Evolutionary conservation across 1,140 invertebrate genomes (phyloP).

Genomic region (Temnothorax longispinosus): DNA sequence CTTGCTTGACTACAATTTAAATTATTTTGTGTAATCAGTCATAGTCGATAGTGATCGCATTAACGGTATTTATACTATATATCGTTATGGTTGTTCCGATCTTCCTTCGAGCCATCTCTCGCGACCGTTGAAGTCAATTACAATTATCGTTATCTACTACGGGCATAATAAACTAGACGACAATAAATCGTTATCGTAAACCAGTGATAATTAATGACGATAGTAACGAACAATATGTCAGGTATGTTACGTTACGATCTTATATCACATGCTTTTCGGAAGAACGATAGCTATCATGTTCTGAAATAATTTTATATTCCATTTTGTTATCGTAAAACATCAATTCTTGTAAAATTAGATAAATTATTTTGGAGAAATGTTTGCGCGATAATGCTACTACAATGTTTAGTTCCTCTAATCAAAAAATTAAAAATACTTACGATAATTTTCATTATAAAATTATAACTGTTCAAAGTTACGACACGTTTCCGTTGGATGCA

Average conservation of each 20-base stretch:
- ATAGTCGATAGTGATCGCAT: slow-evolving; percentile 1
- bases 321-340: neutral
- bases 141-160: slow-evolving; percentile 44
- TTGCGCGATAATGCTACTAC: neutral
- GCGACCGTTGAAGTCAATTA: slow-evolving; percentile 34
- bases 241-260: neutral
- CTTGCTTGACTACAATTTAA: neutral
- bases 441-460: neutral
- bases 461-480: neutral
- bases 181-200: slow-evolving; percentile 27
- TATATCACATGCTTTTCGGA: neutral
- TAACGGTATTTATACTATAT: neutral
- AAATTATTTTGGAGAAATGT: neutral
- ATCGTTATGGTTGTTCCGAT: neutral
- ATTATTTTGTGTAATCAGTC: neutral
- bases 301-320: neutral
- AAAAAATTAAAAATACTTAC: neutral
- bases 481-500: neutral
- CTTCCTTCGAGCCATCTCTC: neutral
- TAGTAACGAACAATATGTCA: neutral
- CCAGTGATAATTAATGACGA: slow-evolving; percentile 26
- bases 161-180: slow-evolving; percentile 16
- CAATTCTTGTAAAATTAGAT: neutral
- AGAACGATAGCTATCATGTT: neutral
- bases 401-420: neutral